These are phyloP conservation scores for Meganola albula DNA, from an alignment of 2,888 invertebrate species.

Conservation along the genomic window DNA sequence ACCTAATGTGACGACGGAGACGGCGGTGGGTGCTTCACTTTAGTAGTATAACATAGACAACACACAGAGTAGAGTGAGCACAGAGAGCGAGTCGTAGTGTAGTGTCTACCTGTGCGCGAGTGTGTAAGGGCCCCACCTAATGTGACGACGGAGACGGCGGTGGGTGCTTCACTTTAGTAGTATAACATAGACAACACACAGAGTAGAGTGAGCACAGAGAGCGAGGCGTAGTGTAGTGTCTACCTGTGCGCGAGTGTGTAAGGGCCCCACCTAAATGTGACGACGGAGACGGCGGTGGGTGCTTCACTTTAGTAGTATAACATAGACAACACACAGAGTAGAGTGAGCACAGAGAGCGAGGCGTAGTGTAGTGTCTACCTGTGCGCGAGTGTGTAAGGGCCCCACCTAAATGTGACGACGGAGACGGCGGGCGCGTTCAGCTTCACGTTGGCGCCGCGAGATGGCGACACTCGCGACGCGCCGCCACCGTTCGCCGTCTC, in stretches of 20 bases:
- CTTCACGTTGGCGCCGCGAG: slow-evolving; percentile 69
- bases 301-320: no score
- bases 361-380: slow-evolving; percentile 78
- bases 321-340: no score
- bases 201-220: not conserved
- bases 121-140: no score
- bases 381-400: slow-evolving; percentile 77
- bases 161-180: not conserved
- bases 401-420: slow-evolving; percentile 96
- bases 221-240: not conserved
- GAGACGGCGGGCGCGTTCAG: slow-evolving; percentile 86
- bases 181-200: not conserved
- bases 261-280: slow-evolving; percentile 94
- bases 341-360: slow-evolving; percentile 31
- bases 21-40: no score
- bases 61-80: no score
- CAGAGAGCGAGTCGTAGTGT: no score
- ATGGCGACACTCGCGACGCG: slow-evolving; percentile 40
- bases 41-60: no score
- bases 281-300: slow-evolving; percentile 92
- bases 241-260: slow-evolving; percentile 75
- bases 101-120: no score
- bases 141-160: no score
- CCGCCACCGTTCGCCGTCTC: slow-evolving; percentile 44
- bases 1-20: no score